Percentiles rank a stretch among this genome's conserved stretches.
These are phyloP conservation scores for Australoheros scitulus DNA, from an alignment of 2,113 vertebrate species.

Conservation along the genomic window DNA sequence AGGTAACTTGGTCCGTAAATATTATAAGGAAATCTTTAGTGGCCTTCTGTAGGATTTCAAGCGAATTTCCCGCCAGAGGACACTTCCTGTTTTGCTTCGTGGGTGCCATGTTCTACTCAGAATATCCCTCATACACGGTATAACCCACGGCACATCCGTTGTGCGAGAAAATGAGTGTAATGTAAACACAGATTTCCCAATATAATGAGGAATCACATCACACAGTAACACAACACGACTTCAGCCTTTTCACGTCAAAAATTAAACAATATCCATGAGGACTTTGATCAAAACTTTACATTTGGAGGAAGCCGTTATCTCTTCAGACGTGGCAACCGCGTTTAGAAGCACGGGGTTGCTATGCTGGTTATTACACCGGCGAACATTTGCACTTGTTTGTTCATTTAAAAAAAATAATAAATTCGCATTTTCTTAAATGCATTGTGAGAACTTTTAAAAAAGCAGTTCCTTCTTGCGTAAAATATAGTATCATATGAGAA, in stretches of 20 bases:
- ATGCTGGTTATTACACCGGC: background rate
- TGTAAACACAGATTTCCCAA: background rate
- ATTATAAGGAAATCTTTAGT: background rate
- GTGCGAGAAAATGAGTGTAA: background rate
- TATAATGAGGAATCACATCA: background rate
- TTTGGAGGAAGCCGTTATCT: background rate
- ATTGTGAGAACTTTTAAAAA: too few relatives aligned
- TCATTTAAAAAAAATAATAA: too few relatives aligned
- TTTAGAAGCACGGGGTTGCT: background rate
- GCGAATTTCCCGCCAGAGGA: slow-evolving; percentile 56
- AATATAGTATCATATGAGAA: too few relatives aligned
- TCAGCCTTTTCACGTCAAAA: background rate
- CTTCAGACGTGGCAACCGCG: background rate
- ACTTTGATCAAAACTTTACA: background rate
- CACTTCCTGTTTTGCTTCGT: slow-evolving; percentile 56
- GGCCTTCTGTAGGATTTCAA: background rate
- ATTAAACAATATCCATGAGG: background rate
- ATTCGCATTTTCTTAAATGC: too few relatives aligned
- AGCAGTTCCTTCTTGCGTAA: too few relatives aligned
- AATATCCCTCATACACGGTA: background rate
- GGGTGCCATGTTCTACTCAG: slow-evolving; percentile 54
- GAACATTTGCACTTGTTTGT: too few relatives aligned
- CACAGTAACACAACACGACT: background rate
- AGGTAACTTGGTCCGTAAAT: background rate
- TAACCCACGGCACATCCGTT: too few relatives aligned